Evolutionary conservation across 2,888 invertebrate genomes (phyloP).

Genomic region (Leucophenga maculata): DNA sequence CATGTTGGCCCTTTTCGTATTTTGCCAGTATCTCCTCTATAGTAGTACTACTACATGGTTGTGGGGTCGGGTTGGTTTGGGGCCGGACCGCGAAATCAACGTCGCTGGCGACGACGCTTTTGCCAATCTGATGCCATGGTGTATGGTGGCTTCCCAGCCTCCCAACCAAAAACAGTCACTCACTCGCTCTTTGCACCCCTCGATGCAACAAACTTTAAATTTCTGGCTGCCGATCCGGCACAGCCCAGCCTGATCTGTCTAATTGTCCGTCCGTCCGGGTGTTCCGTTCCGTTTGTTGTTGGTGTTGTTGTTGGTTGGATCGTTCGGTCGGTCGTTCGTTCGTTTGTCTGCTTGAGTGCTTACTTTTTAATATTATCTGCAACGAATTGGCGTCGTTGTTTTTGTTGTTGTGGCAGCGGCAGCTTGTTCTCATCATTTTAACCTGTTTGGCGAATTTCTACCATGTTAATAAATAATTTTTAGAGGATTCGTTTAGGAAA

Average conservation of each 20-base stretch:
- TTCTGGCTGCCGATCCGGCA: neutral
- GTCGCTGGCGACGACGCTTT: slow-evolving; percentile 22
- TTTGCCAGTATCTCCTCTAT: slow-evolving; percentile 45
- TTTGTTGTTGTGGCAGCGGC: slow-evolving; percentile 31
- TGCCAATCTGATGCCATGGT: neutral
- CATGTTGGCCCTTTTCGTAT: slow-evolving; percentile 64
- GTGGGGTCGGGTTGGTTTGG: slow-evolving; percentile 28
- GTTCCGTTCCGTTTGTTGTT: slow-evolving; percentile 27
- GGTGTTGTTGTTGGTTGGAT: no score
- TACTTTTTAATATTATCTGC: slow-evolving; percentile 62
- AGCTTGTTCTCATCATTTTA: slow-evolving; percentile 55
- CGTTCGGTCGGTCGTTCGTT: slow-evolving; percentile 6
- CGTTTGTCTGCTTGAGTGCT: slow-evolving; percentile 48
- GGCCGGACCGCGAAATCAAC: slow-evolving; percentile 44
- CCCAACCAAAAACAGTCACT: neutral
- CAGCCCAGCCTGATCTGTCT: slow-evolving; percentile 35
- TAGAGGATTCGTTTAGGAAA: slow-evolving; percentile 60
- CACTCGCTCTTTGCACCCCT: neutral
- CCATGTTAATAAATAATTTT: slow-evolving; percentile 71
- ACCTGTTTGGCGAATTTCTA: slow-evolving; percentile 69
- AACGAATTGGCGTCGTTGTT: slow-evolving; percentile 40
- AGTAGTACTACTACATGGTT: no score
- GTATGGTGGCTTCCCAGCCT: neutral
- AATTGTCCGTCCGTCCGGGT: slow-evolving; percentile 30
- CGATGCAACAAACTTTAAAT: neutral